phyloP scores from a whole-genome alignment of 2,113 vertebrate species.

The Paraplagusia blochii region DNA sequence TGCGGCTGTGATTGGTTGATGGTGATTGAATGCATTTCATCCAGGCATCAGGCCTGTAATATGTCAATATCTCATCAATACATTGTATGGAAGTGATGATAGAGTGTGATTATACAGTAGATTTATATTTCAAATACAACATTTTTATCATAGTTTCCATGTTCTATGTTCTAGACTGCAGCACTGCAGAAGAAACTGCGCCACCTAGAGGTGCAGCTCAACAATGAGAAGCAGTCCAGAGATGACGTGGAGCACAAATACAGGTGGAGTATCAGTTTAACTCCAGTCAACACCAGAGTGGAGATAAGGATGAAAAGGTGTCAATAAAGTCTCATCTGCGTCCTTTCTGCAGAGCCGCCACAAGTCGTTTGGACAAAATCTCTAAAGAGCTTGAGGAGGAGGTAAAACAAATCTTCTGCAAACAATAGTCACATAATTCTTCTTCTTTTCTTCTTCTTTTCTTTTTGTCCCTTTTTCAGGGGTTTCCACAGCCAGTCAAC shows the following conservation, averaged over 20 bases:
- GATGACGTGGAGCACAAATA: slow-evolving; percentile 89
- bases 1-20: not conserved
- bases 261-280: slow-evolving; percentile 32
- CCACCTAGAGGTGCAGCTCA: slow-evolving; percentile 87
- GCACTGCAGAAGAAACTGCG: slow-evolving; percentile 89
- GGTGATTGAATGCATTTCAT: too few species aligned
- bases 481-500: too few species aligned
- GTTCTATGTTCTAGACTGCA: slow-evolving; percentile 51
- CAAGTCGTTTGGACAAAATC: slow-evolving; percentile 86
- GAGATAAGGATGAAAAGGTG: not conserved
- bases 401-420: slow-evolving; percentile 63
- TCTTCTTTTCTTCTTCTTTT: too few species aligned
- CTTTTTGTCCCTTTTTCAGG: too few species aligned
- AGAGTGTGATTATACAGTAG: too few species aligned
- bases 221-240: slow-evolving; percentile 87
- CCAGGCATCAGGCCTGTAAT: too few species aligned
- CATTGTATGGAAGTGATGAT: too few species aligned
- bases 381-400: slow-evolving; percentile 94
- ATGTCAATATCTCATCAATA: too few species aligned
- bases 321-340: not conserved
- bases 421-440: not conserved
- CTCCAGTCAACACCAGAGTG: not conserved
- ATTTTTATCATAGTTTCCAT: not conserved
- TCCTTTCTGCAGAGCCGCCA: slow-evolving; percentile 78
- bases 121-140: not conserved